Conservation (phyloP, 1,140 invertebrate species). For the Araneus ventricosus region DNA sequence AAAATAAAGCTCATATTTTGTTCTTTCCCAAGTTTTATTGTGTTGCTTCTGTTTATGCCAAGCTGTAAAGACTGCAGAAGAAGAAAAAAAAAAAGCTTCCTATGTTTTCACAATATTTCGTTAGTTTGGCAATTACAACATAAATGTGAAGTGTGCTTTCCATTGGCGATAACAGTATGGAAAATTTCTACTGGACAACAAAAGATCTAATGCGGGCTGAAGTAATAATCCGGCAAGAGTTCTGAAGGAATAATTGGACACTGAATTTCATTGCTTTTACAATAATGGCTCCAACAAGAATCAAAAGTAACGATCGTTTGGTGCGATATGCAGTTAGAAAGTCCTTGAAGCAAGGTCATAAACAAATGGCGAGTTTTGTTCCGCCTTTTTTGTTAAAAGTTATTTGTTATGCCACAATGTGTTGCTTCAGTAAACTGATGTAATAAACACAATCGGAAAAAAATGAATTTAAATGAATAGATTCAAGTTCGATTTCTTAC, state of each 20-base stretch:
- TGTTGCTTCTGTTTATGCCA: not conserved
- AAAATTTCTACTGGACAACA: not conserved
- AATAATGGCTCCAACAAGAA: not conserved
- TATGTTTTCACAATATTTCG: not conserved
- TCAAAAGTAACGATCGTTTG: not conserved
- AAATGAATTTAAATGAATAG: not conserved
- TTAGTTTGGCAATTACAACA: not conserved
- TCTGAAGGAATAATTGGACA: slow-evolving; percentile 18
- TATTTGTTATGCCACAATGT: not conserved
- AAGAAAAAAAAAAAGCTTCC: not conserved
- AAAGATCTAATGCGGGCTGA: not conserved
- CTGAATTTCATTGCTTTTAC: not conserved
- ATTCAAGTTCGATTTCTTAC: not conserved
- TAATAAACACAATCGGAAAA: not conserved
- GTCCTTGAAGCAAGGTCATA: not conserved
- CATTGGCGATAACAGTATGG: not conserved
- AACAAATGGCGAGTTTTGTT: not conserved
- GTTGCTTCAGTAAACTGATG: not conserved
- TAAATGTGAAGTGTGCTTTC: not conserved
- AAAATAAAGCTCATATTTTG: not conserved
- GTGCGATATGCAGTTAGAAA: not conserved
- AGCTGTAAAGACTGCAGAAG: not conserved
- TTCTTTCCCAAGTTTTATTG: not conserved
- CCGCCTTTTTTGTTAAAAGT: not conserved
- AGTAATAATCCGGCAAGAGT: not conserved